A percentile compares a stretch with the other conserved stretches of the same genome.
Conservation (phyloP, 2,888 invertebrate genomes). For the Xylophagus ater region DNA sequence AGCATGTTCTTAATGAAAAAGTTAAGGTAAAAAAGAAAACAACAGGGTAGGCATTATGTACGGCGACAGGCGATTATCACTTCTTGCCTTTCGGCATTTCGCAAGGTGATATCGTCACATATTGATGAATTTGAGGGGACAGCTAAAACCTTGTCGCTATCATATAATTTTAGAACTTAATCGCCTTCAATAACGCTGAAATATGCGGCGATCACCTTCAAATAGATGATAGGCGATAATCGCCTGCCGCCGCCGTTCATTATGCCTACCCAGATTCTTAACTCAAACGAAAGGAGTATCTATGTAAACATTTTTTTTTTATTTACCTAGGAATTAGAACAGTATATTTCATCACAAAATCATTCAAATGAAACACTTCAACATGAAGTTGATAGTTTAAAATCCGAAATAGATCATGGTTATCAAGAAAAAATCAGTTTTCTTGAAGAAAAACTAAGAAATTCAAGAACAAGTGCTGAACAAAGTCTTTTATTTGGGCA, state of each 20-base stretch:
- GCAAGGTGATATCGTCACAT: too few relatives aligned
- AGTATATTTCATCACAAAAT: slow-evolving; percentile 30
- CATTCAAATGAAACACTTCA: slow-evolving; percentile 33
- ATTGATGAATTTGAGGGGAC: too few relatives aligned
- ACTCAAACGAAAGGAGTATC: too few relatives aligned
- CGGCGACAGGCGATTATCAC: too few relatives aligned
- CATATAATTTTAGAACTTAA: too few relatives aligned
- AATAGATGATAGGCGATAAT: too few relatives aligned
- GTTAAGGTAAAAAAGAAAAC: slow-evolving; percentile 27
- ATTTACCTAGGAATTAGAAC: slow-evolving; percentile 28
- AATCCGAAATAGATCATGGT: slow-evolving; percentile 30
- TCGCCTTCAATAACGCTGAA: too few relatives aligned
- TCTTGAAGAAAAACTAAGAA: slow-evolving; percentile 42
- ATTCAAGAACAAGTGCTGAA: slow-evolving; percentile 40
- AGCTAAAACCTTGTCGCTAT: too few relatives aligned
- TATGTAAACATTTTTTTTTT: slow-evolving; percentile 4
- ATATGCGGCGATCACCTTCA: too few relatives aligned
- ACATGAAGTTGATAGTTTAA: slow-evolving; percentile 32
- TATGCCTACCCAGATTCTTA: too few relatives aligned
- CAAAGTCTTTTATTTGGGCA: slow-evolving; percentile 41
- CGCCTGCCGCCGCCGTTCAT: too few relatives aligned
- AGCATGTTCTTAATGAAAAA: slow-evolving; percentile 50
- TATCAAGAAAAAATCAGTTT: slow-evolving; percentile 30
- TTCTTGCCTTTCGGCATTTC: too few relatives aligned
- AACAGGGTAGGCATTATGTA: neutral